Base-by-base conservation (phyloP, 2,113 vertebrate genomes). In the Cariama cristata region DNA sequence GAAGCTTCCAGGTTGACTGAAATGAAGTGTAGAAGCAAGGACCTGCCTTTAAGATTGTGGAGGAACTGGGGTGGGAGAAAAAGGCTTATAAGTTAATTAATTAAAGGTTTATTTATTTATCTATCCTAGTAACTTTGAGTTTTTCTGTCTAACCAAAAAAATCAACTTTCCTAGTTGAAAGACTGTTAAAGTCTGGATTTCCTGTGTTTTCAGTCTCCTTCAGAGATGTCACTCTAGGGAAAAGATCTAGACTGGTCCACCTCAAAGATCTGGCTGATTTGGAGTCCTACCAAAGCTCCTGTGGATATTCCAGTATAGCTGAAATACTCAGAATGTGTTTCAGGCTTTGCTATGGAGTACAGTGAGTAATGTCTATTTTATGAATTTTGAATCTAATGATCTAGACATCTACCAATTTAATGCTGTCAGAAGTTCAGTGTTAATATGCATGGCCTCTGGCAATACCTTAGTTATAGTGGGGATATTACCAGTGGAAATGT, bases 401-500 rank as follows among this genome's bases (percentile, higher is more conserved):
- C 63, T 69, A 80, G 71, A 77, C 79, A 93, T 47, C 72, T 89
- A 93, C 56, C 33, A 64, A 24, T 79, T 91, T 91, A 93, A 85
- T 91, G 47, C 52, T 87, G 89, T 96, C 64, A 89, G 81, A 96
- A 91, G 58, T 91, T 89, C 5, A 1, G 22, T 82, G 60, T 96
- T 96, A 93, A 91, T 94, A 93, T 28, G 35, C 80, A 64, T 94
- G 56, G 68, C 91, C 67, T 93, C 77, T 2, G 23, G 91, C 93
- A 89, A 90, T 52, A 87, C n/a, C 60, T 93, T 90, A 91, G 69
- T 91, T 91, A 53, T 68, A 93, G 47, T 7, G 20, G 14, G 27
- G 27, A 82, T 91, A 76, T 94, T 93, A 95, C 44, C 40, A 82
- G 81, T 93, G 66, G 87, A 96, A 96, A 94, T 94, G 87, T 95